Conservation (phyloP, 2,888 invertebrate genomes). For the Tetranychus piercei region DNA sequence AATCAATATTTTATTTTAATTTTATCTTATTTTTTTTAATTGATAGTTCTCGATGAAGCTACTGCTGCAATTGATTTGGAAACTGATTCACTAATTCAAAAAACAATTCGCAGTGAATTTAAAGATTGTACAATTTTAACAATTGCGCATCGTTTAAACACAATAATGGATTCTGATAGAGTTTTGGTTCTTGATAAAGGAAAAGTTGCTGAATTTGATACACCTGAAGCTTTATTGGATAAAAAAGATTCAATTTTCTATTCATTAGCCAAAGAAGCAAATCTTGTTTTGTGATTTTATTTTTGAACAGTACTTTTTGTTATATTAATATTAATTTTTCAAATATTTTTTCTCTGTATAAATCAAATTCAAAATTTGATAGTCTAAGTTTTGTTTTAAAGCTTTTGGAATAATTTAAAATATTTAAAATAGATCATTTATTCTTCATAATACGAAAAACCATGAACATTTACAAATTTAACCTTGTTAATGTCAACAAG, state of each 20-base stretch:
- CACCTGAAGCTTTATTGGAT: constrained; percentile 49
- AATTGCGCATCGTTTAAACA: constrained; percentile 22
- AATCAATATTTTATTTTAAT: neutral
- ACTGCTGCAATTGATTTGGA: constrained; percentile 39
- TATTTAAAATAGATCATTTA: too few relatives aligned
- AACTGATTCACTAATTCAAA: constrained; percentile 42
- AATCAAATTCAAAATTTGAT: too few relatives aligned
- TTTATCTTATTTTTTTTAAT: neutral
- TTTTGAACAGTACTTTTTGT: too few relatives aligned
- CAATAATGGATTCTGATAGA: constrained; percentile 34
- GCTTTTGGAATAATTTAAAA: too few relatives aligned
- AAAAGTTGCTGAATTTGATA: constrained; percentile 54
- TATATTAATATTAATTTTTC: too few relatives aligned
- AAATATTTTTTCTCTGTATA: too few relatives aligned
- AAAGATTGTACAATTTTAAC: constrained; percentile 50
- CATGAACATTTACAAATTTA: too few relatives aligned
- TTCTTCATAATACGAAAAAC: too few relatives aligned
- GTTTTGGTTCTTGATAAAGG: constrained; percentile 65
- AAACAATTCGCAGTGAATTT: constrained; percentile 69
- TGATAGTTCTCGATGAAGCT: constrained; percentile 38
- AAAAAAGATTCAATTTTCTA: constrained; percentile 53
- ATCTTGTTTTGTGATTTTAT: neutral
- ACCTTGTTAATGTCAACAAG: too few relatives aligned
- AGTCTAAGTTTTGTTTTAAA: too few relatives aligned
- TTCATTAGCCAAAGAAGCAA: constrained; percentile 56